A percentile compares a stretch with the other conserved stretches of the same genome.
These are phyloP conservation scores for Onthophagus sagittarius DNA, from an alignment of 2,888 invertebrate genomes.

Conservation along the genomic window DNA sequence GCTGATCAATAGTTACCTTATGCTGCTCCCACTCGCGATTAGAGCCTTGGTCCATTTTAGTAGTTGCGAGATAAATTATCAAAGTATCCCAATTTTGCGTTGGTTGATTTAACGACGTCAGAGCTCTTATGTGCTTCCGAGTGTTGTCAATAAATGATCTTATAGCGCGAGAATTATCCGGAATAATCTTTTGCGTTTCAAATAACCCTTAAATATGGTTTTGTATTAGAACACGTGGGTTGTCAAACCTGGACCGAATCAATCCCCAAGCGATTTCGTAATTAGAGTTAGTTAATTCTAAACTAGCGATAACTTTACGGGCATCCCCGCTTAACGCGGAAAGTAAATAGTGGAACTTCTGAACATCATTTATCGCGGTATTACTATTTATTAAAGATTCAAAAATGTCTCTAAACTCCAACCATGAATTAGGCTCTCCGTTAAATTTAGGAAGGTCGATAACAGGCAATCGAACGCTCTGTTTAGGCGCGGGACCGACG, in stretches of 20 bases:
- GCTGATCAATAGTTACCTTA: neutral
- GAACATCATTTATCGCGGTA: constrained; percentile 6
- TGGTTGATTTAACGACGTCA: constrained; percentile 10
- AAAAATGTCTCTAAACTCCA: constrained; percentile 18
- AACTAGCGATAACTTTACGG: constrained; percentile 13
- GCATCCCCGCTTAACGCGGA: constrained; percentile 11
- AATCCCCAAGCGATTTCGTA: constrained; percentile 27
- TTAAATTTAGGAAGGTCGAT: neutral
- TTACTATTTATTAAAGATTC: constrained; percentile 24
- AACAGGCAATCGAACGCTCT: constrained; percentile 12
- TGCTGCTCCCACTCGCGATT: constrained; percentile 15
- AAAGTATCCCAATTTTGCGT: constrained; percentile 17
- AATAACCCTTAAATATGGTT: constrained; percentile 26
- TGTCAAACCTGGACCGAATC: constrained; percentile 24
- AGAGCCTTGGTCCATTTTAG: constrained; percentile 11
- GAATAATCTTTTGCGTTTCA: constrained; percentile 12
- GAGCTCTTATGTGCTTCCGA: constrained; percentile 15
- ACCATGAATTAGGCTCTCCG: constrained; percentile 1
- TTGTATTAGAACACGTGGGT: constrained; percentile 23
- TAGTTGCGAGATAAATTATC: constrained; percentile 12
- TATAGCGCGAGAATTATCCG: constrained; percentile 7
- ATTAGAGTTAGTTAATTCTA: constrained; percentile 24
- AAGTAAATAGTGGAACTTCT: constrained; percentile 20
- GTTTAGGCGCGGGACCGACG: neutral
- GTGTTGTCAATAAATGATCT: constrained; percentile 13